These are phyloP conservation scores for Drosophila paranaensis DNA, from an alignment of 2,888 invertebrate genomes.

Conservation along the genomic window DNA sequence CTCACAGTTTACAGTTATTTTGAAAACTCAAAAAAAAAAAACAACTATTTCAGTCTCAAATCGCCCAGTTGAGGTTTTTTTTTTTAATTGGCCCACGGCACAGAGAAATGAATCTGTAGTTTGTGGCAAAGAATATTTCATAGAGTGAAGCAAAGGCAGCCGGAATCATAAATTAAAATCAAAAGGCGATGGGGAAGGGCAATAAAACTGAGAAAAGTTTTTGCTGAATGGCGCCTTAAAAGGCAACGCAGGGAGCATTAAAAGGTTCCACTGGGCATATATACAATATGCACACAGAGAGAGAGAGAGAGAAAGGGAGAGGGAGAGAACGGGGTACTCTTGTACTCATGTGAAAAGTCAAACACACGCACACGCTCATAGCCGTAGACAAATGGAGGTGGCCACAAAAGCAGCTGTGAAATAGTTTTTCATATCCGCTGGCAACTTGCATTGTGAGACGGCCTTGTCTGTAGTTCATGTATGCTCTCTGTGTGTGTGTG, in stretches of 20 bases:
- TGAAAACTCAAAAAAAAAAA: not conserved
- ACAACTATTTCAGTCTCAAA: not conserved
- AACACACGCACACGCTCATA: not conserved
- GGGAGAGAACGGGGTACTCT: not conserved
- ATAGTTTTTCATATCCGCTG: conserved; percentile 79
- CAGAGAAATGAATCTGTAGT: conserved; percentile 13
- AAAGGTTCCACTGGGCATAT: conserved; percentile 18
- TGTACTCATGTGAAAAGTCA: conserved; percentile 17
- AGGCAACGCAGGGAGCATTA: conserved; percentile 21
- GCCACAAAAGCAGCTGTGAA: conserved; percentile 73
- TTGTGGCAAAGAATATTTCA: conserved; percentile 7
- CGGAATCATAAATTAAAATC: conserved; percentile 66
- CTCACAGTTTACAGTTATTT: not conserved
- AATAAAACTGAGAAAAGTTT: conserved; percentile 40
- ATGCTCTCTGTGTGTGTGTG: conserved; percentile 24
- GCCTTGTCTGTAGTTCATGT: conserved; percentile 21
- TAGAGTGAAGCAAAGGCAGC: conserved; percentile 17
- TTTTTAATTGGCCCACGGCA: conserved; percentile 31
- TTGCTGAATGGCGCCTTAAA: conserved; percentile 21
- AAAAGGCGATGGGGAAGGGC: conserved; percentile 25
- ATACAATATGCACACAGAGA: conserved; percentile 3
- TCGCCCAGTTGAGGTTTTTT: not conserved
- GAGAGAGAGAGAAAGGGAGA: too few relatives aligned
- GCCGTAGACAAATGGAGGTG: conserved; percentile 32
- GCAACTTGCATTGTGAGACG: conserved; percentile 68